Base-by-base conservation (phyloP, 2,888 invertebrate genomes). In the Noctua comes region DNA sequence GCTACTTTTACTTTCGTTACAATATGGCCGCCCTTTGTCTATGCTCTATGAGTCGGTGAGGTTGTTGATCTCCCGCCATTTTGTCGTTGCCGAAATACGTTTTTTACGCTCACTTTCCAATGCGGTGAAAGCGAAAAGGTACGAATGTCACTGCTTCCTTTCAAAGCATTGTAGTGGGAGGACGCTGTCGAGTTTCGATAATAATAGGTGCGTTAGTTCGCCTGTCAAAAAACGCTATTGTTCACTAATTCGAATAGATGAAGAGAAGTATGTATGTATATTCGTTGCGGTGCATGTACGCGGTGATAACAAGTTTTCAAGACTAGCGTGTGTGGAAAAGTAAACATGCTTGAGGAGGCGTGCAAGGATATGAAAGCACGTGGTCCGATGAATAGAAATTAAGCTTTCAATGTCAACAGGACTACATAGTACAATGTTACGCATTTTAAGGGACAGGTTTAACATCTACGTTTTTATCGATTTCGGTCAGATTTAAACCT, bases 51-150 rank as follows among this genome's bases (percentile, higher is more conserved):
- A 93, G 90, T 86, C 80, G 82, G 71, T 90, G 93, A 93, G 96
- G 96, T 96, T 95, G 92, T 92, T 93, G 96, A 93, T 93, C 96
- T 93, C 91, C 83, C 93, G 93, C 93, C 95, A 94, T 95, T 94
- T 94, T 93, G 94, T 90, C 89, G 95, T 95, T 96, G 96, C 96
- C 97, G 96, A 97, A 96, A 96, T 96, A 93, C 93, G 93, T 95
- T 96, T 96, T 96, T 96, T 96, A 96, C 96, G 95, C 95, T 96
- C 95, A 96, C 97, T 97, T 97, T 97, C 97, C 96, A 97, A 97
- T 96, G 95, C 90, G 94, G 97, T 97, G 97, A 97, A 97, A 97
- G 97, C 95, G 96, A 96, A 96, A 95, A 96, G 93, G 95, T 95
- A 95, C 95, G 94, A 96, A 96, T 96, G 96, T 96, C 96, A 96